Percentiles rank a stretch among this genome's conserved stretches.
These are phyloP conservation scores for Pyrrhosoma nymphula DNA, from an alignment of 2,888 invertebrate genomes.

Conservation along the genomic window DNA sequence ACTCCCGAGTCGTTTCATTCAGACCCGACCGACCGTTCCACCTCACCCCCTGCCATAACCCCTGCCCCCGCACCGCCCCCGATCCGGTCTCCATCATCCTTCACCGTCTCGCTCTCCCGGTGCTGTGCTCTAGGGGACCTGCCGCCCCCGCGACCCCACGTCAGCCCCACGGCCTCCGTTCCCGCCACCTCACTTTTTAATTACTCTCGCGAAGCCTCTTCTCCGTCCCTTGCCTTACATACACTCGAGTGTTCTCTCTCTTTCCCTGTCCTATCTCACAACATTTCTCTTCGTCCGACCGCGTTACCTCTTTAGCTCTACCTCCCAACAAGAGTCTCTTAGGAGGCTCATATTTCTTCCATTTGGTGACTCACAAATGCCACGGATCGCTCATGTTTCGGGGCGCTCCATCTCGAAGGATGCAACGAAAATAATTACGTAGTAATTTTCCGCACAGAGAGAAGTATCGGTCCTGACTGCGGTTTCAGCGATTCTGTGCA, in stretches of 20 bases:
- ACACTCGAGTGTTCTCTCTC: conserved; percentile 4
- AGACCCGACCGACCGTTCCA: not conserved
- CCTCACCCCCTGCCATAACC: not conserved
- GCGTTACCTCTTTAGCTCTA: not conserved
- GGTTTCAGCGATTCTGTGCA: too few relatives aligned
- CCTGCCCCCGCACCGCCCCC: not conserved
- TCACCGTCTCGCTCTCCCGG: conserved; percentile 40
- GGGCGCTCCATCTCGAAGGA: not conserved
- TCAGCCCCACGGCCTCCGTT: not conserved
- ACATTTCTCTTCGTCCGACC: not conserved
- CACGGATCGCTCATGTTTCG: not conserved
- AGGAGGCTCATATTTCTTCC: not conserved
- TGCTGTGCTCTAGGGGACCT: not conserved
- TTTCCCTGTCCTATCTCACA: not conserved
- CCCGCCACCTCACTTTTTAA: not conserved
- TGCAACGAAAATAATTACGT: too few relatives aligned
- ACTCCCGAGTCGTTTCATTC: conserved; percentile 44
- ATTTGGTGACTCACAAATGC: not conserved
- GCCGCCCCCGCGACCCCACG: not conserved
- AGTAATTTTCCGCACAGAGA: too few relatives aligned
- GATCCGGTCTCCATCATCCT: conserved; percentile 37
- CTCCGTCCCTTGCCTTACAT: not conserved
- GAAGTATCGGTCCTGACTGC: too few relatives aligned
- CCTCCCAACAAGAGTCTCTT: not conserved
- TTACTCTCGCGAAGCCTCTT: conserved; percentile 13